A percentile compares a stretch with the other conserved stretches of the same genome.
Evolutionary conservation across 2,888 invertebrate genomes (phyloP).

Genomic region (Spisula solida): DNA sequence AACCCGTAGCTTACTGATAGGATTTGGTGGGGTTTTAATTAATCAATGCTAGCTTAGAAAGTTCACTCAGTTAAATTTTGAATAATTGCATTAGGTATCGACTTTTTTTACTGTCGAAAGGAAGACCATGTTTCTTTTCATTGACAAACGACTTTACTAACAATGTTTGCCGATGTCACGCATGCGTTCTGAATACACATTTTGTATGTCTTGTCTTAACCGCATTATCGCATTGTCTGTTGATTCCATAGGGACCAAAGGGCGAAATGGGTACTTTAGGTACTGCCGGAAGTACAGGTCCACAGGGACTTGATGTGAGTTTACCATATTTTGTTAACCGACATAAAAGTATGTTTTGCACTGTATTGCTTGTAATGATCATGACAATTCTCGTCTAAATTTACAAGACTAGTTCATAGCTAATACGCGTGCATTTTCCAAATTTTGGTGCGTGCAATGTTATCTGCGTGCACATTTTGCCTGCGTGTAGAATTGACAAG

Average conservation of each 20-base stretch:
- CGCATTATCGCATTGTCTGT: conserved; percentile 35
- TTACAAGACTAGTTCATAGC: neutral
- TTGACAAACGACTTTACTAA: neutral
- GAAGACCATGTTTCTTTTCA: too few species aligned
- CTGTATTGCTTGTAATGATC: neutral
- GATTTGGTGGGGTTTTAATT: too few species aligned
- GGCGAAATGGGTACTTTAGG: conserved; percentile 58
- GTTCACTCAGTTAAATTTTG: too few species aligned
- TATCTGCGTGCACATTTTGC: neutral
- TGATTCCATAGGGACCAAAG: conserved; percentile 61
- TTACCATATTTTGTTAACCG: neutral
- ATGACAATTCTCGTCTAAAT: neutral
- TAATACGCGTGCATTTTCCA: neutral
- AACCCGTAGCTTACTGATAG: too few species aligned
- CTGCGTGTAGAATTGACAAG: neutral
- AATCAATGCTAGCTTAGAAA: too few species aligned
- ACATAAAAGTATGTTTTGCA: neutral
- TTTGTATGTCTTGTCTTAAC: neutral
- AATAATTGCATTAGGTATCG: too few species aligned
- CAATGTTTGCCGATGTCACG: neutral
- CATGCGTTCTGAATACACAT: neutral
- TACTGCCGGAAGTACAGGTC: conserved; percentile 65
- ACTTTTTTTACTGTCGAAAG: too few species aligned
- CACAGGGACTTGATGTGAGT: conserved; percentile 66
- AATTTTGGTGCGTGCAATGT: neutral